Base-by-base conservation (phyloP, 2,888 invertebrate species). In the Napeogenes sylphis region DNA sequence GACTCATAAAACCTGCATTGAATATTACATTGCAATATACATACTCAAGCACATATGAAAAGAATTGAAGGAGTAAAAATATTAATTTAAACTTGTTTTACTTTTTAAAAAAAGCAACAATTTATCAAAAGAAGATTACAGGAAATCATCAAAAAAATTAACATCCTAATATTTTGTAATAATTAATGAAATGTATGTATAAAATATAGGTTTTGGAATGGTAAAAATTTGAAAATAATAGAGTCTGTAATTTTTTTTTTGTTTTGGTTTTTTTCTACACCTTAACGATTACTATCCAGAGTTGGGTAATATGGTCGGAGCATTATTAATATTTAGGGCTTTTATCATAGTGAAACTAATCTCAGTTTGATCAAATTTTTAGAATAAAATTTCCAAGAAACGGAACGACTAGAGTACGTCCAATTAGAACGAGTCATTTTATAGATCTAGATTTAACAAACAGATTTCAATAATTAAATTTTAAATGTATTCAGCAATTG, bases 1-100 rank as follows among this genome's bases (percentile, higher is more conserved):
- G 61, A 59, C 55, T 68, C 68, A 70, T 70, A 72, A 72, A 71
- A 69, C 62, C 66, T 68, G 65, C 70, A 68, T 71, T 68, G 70
- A 71, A 71, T 71, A 2, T 42, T 42, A 42, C 42, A 3, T 12
- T 10, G 10, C 42, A 42, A 42, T 42, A 42, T 42, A 42, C 38
- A 38, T 42, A 42, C 10, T 10, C 42, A 42, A 42, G 10, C 4
- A 35, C 2, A 42, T 42, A 42, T 10, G 10, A 42, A 42, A 42
- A 8, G 38, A 38, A 38, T 21, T 4, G 2, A 38, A 38, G 54
- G 55, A 46, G 33, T 35, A 55, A 45, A 45, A 60, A 60, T 45
- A 35, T 55, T 46, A 38, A n/a, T 42, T 38, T 46, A 45, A 60
- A 53, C 32, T 21, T 42, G 0, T 21, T 21, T 21, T 21, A 21